These are phyloP conservation scores for Argyresthia albistria DNA, from an alignment of 2,888 invertebrate genomes.

Conservation along the genomic window DNA sequence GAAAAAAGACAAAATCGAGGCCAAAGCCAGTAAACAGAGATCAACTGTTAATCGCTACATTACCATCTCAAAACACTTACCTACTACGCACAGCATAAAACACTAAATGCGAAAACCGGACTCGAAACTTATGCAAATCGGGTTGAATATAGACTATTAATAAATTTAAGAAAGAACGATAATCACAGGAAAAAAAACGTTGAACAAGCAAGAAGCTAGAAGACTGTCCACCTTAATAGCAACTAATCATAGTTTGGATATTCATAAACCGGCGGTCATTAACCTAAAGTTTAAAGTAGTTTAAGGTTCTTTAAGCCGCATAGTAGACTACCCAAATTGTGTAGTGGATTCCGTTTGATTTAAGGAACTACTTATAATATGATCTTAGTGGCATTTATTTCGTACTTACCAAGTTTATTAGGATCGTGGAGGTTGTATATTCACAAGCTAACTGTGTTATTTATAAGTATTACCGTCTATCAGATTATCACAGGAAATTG, in stretches of 20 bases:
- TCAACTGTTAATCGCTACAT: neutral
- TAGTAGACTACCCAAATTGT: too few relatives aligned
- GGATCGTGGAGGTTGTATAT: too few relatives aligned
- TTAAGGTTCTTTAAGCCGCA: neutral
- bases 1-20: neutral
- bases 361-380: too few relatives aligned
- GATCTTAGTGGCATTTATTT: too few relatives aligned
- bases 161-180: slow-evolving; percentile 4
- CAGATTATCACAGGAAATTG: too few relatives aligned
- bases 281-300: slow-evolving; percentile 2
- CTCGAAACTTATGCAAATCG: slow-evolving; percentile 3
- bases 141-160: neutral
- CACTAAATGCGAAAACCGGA: neutral
- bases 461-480: too few relatives aligned
- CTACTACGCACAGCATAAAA: neutral
- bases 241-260: slow-evolving; percentile 6
- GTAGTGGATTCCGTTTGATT: too few relatives aligned
- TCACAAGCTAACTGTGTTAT: too few relatives aligned
- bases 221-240: neutral
- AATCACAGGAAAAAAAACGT: slow-evolving; percentile 1
- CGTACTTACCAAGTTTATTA: too few relatives aligned
- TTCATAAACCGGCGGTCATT: slow-evolving; percentile 1
- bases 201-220: neutral
- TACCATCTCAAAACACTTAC: neutral
- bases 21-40: too few relatives aligned